These are phyloP conservation scores for Cephus spinipes DNA, from an alignment of 2,888 invertebrate genomes.

Conservation along the genomic window DNA sequence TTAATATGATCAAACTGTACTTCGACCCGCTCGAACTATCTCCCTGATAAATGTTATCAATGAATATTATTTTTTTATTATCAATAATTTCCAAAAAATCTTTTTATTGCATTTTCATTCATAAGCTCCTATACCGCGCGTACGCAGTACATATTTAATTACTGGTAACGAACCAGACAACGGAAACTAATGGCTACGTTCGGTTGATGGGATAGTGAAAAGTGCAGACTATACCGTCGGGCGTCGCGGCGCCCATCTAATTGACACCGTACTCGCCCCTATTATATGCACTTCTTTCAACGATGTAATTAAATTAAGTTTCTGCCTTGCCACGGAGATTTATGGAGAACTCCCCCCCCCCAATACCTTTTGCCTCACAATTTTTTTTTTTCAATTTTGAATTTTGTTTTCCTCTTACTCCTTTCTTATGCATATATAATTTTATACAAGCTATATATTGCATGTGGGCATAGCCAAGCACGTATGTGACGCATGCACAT, in stretches of 20 bases:
- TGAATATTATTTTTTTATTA: neutral
- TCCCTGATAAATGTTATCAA: neutral
- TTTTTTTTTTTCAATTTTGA: too few species aligned
- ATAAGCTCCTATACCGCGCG: neutral
- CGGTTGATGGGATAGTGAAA: conserved; percentile 10
- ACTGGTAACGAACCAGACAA: neutral
- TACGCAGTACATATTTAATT: neutral
- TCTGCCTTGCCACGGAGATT: conserved; percentile 19
- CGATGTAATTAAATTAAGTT: conserved; percentile 33
- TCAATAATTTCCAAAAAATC: neutral
- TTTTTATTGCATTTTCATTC: neutral
- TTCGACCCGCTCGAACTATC: neutral
- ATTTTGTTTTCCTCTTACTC: neutral
- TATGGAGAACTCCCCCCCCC: conserved; percentile 5
- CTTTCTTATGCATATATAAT: too few species aligned
- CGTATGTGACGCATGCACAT: neutral
- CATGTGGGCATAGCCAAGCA: too few species aligned
- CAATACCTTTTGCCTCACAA: neutral
- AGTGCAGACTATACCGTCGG: conserved; percentile 5
- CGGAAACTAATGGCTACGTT: neutral
- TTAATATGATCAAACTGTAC: neutral
- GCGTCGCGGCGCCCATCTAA: conserved; percentile 21
- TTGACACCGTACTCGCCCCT: conserved; percentile 26
- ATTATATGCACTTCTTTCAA: conserved; percentile 24
- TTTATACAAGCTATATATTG: conserved; percentile 14